These are phyloP conservation scores for Timema cristinae DNA, from an alignment of 2,888 invertebrate genomes.

Conservation along the genomic window DNA sequence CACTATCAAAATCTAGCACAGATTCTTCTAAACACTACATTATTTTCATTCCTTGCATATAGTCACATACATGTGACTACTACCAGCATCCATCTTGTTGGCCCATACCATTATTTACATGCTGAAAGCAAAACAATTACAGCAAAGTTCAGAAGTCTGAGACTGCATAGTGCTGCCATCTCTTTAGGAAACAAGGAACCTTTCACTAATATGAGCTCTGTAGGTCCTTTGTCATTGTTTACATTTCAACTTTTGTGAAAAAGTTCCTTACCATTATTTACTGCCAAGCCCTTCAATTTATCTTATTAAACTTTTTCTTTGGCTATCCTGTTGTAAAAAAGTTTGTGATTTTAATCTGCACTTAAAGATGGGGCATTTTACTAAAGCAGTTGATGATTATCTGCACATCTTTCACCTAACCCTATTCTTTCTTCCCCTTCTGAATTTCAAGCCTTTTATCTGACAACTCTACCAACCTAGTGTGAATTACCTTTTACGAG, in stretches of 20 bases:
- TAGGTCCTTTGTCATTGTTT: neutral
- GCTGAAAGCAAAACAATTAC: neutral
- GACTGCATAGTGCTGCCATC: neutral
- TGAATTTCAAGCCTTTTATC: no score
- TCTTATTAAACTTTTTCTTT: no score
- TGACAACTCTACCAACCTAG: no score
- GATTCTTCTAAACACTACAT: neutral
- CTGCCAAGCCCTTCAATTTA: neutral
- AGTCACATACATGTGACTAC: neutral
- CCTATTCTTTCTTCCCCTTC: no score
- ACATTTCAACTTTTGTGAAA: neutral
- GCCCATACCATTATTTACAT: neutral
- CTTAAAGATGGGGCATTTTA: no score
- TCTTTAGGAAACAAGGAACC: neutral
- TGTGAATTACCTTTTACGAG: no score
- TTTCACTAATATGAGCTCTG: neutral
- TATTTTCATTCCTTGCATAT: neutral
- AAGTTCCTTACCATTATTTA: slow-evolving; percentile 12
- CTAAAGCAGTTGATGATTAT: no score
- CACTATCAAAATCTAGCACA: neutral
- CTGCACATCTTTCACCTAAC: no score
- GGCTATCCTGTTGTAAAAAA: no score
- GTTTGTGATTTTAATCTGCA: no score
- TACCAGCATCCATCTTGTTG: slow-evolving; percentile 5
- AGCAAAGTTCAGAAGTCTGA: neutral